Conservation (phyloP, 2,888 invertebrate genomes). For the Temnothorax unifasciatus region DNA sequence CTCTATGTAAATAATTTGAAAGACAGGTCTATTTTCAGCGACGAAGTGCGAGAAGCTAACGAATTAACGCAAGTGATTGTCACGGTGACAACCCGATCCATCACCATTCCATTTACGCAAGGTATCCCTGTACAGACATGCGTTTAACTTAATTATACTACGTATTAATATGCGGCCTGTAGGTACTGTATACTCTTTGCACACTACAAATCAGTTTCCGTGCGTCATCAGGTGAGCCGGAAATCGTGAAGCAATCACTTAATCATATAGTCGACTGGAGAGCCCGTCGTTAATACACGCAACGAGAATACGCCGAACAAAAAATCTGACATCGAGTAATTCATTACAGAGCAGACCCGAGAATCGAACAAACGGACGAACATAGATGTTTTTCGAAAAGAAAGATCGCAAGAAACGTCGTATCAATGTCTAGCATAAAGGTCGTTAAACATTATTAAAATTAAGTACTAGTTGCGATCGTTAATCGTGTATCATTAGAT, state of each 20-base stretch:
- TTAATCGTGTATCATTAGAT: constrained; percentile 2
- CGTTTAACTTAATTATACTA: constrained; percentile 56
- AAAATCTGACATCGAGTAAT: background rate
- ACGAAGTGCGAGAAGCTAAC: background rate
- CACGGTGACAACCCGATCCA: background rate
- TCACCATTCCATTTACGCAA: background rate
- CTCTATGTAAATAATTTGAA: background rate
- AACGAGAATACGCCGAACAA: background rate
- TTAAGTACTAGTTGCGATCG: background rate
- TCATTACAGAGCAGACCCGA: background rate
- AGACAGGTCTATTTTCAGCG: background rate
- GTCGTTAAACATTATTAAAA: background rate
- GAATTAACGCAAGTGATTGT: background rate
- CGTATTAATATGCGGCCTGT: constrained; percentile 52
- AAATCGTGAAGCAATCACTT: constrained; percentile 64
- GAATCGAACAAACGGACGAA: background rate
- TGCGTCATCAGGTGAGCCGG: constrained; percentile 68
- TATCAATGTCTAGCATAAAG: background rate
- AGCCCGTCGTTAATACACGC: background rate
- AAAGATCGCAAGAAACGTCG: background rate
- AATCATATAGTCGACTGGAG: constrained; percentile 41
- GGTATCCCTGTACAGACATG: background rate
- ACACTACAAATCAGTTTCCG: constrained; percentile 64
- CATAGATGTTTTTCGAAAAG: background rate
- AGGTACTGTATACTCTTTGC: constrained; percentile 27